A percentile compares a stretch with the other conserved stretches of the same genome.
phyloP scores from a whole-genome alignment of 64 coral and sea anemone species.

The Orbicella faveolata region DNA sequence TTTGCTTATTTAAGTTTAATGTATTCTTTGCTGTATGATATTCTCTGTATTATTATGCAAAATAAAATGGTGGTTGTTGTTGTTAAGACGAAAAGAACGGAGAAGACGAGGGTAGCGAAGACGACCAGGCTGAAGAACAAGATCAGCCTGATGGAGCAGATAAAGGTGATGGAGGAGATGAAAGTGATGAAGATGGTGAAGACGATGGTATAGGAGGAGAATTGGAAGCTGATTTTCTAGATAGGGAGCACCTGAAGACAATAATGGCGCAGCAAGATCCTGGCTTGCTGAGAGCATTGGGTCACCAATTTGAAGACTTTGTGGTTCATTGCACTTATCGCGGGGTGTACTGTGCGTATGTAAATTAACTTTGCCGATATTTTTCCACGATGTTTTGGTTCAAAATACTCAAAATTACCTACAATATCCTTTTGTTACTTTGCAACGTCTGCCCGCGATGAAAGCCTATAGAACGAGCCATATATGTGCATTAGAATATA shows the following conservation, averaged over 20 bases:
- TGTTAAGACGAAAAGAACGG: background rate
- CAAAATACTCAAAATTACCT: background rate
- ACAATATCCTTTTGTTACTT: too few species aligned
- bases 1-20: too few species aligned
- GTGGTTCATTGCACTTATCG: background rate
- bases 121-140: background rate
- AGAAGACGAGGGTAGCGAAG: background rate
- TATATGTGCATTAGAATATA: too few species aligned
- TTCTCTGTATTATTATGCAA: too few species aligned
- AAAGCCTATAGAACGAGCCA: too few species aligned
- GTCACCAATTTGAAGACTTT: constrained; percentile 24
- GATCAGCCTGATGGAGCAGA: background rate
- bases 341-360: background rate
- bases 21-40: too few species aligned
- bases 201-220: background rate
- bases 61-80: too few species aligned
- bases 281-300: background rate
- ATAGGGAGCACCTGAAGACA: background rate
- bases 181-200: background rate
- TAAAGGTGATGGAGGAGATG: background rate
- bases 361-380: background rate
- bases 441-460: too few species aligned
- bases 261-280: background rate
- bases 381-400: background rate
- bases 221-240: background rate